Conservation (phyloP, 2,113 vertebrate genomes). For the Rissa tridactyla region DNA sequence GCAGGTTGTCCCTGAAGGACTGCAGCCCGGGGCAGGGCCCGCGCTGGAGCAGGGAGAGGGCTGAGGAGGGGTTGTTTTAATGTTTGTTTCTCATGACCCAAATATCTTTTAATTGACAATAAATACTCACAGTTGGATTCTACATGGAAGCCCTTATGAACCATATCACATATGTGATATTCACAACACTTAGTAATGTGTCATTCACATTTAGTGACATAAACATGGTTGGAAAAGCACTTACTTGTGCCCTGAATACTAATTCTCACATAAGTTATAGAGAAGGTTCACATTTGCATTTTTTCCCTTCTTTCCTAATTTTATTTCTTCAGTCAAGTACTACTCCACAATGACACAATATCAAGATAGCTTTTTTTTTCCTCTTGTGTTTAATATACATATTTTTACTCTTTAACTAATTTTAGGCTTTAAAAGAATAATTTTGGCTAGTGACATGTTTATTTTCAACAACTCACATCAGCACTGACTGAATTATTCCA, state of each 20-base stretch:
- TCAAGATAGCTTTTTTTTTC: background rate
- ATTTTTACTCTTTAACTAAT: background rate
- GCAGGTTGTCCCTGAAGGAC: too few species aligned
- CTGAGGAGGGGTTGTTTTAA: background rate
- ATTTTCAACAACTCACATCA: background rate
- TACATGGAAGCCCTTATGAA: background rate
- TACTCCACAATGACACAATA: background rate
- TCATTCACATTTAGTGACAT: background rate
- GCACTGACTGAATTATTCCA: background rate
- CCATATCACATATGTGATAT: fast-evolving
- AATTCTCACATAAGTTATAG: background rate
- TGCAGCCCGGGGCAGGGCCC: background rate
- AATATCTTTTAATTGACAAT: background rate
- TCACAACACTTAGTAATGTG: background rate
- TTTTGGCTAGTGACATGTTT: background rate
- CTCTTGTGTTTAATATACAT: background rate
- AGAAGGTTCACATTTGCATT: fast-evolving
- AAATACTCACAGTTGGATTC: background rate
- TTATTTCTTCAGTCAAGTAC: background rate
- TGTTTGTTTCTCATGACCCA: background rate
- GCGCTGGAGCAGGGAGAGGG: background rate
- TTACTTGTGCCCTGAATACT: background rate
- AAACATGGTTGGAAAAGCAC: background rate
- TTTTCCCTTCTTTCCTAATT: background rate
- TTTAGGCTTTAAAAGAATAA: background rate